Evolutionary conservation across 30 jellyfish, hydroid and myxozoan genomes (phyloP), one percentile per base, ranked within the genome.

Genomic region (Cassiopea andromeda): DNA sequence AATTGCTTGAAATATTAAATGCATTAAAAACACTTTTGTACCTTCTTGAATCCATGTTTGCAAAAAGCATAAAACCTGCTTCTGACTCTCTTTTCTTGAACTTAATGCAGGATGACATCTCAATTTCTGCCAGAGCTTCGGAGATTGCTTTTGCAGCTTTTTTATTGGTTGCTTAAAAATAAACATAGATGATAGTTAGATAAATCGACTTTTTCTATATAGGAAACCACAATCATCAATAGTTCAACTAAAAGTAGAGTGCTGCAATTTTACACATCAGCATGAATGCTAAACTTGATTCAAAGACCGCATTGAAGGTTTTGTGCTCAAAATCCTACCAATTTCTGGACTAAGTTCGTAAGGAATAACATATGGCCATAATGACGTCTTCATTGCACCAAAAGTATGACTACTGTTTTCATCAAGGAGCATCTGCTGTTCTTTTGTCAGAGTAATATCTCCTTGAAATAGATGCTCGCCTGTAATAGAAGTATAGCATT

Each of bases 351-450:
- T 77, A 6, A 87, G 68, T 1, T 64, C 94, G 77, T 87, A 87
- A 44, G 94, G 94, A 14, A 87, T 75, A 38, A 50, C 82, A 6
- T 66, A 48, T 5, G 94, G 94, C 94, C 94, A 87, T 7, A 76
- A 13, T 60, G 88, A 80, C 16, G 94, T 75, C 60, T 87, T 87
- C 76, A 87, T 67, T 60, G 75, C 94, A 46, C 67, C 64, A 49
- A 81, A 81, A n/a, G 80, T 60, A 47, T 64, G 71, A 1, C 89
- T 81, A 3, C 69, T 47, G 27, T 81, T 46, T 58, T 71, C 89
- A 9, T 43, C n/a, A 17, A 77, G 86, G 17, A 68, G 60, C 1
- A 43, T 14, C 81, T 81, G 69, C 73, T 81, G 89, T 46, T 81
- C 89, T 48, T 2, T 45, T 60, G 89, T 81, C 48, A 81, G 70